Evolutionary conservation across 1,140 invertebrate species (phyloP).

Genomic region (Metaphire vulgaris): DNA sequence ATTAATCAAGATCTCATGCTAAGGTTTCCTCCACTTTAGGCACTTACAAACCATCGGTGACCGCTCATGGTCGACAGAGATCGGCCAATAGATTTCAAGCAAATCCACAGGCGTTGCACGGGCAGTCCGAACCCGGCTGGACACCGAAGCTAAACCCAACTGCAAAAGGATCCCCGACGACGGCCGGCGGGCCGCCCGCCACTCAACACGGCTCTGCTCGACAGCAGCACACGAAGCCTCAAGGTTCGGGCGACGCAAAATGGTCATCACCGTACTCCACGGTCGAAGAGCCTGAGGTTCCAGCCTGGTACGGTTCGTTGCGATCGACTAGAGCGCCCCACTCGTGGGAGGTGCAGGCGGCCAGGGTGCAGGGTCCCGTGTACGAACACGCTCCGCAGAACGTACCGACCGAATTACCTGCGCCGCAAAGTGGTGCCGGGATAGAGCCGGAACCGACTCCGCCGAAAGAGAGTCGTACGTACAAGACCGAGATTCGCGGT

Average conservation of each 20-base stretch:
- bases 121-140: background rate
- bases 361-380: background rate
- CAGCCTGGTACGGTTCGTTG: background rate
- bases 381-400: no score
- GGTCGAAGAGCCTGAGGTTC: background rate
- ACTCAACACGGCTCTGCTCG: background rate
- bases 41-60: background rate
- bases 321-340: background rate
- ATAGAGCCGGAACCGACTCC: background rate
- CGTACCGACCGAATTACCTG: no score
- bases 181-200: no score
- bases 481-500: background rate
- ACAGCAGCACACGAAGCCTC: no score
- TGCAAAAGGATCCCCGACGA: background rate
- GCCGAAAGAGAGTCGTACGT: background rate
- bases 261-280: no score
- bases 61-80: background rate
- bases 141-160: background rate
- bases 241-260: no score
- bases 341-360: background rate
- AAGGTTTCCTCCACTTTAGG: no score
- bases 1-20: no score
- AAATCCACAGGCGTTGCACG: background rate
- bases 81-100: background rate
- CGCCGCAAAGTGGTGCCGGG: no score